Evolutionary conservation across 2,797 vertebrate species (phyloP), one percentile per base, ranked within the genome.

Genomic region (Danionella dracula): DNA sequence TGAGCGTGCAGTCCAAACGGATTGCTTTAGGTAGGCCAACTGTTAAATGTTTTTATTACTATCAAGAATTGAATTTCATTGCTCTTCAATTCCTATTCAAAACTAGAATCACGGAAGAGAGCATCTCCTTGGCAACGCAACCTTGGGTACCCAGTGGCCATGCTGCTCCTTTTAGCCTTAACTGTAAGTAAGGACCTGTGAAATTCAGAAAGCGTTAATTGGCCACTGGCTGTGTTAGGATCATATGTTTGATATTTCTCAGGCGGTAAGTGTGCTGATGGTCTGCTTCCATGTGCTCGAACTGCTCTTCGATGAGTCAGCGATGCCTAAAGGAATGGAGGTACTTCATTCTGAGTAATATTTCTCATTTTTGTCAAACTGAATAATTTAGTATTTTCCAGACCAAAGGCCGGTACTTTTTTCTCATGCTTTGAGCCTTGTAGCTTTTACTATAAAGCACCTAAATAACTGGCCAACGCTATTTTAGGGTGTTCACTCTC

Each of bases 41-140:
- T 19, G 5, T 9, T 2, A 31, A 29, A 31, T 4, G 10, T 46
- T 20, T 31, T 2, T 1, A 17, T 15, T 17, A n/a, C 20, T 5
- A 11, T 46, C 17, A 8, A 19, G 8, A 41, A 44, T 60, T 53
- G n/a, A n/a, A n/a, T n/a, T n/a, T n/a, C n/a, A n/a, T 62, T 53
- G 20, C 8, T 6, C 13, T 31, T 53, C 6, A 46, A 8, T 32
- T 45, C 20, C 17, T n/a, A n/a, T n/a, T 38, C 9, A 3, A 27
- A n/a, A 35, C 1, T 77, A 98, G 97, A 98, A 83, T 91, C 90
- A 76, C 89, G 95, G 10, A 83, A 83, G 66, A 93, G 82, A 77
- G 94, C 94, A 0, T 99, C 96, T 0, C 89, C 93, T 23, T 99
- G 96, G 95, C 97, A 99, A 76, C 87, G 96, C 46, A 99, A 99